Evolutionary conservation across 2,113 vertebrate species (phyloP), one percentile per base, ranked within the genome.

Genomic region (Carlito syrichta): DNA sequence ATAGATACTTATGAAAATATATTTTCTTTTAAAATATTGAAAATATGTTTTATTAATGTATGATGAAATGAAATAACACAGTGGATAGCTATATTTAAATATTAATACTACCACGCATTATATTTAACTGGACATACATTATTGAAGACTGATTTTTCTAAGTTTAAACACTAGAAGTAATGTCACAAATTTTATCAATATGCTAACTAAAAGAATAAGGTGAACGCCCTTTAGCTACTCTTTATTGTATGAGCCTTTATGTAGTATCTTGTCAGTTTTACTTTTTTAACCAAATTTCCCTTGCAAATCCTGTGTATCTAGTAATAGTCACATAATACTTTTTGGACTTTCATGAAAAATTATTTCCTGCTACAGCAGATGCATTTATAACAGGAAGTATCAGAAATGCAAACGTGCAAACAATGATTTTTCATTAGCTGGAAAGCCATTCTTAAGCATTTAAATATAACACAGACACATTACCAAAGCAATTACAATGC

Each of bases 371-470:
- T 95, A 93, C 69, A 54, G 1, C 2, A 8, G 8, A 86, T 58
- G 8, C 8, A 86, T 23, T 95, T 50, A 3, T 11, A 62, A 43
- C 25, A 94, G 92, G 91, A 85, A 85, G 27, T 50, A 9, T 8
- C 87, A 68, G 81, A 87, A 62, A 86, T 92, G 77, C 8, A 62
- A 74, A 97, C 89, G 25, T 86, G 60, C 27, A 50, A 95, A 62
- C 45, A 94, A 84, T 92, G 71, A 86, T 92, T 95, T 96, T 96
- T 92, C 54, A 97, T 94, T 96, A 92, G 66, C 45, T 86, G 71
- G n/a, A 93, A 86, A 83, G 82, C 56, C 54, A 96, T 90, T 83
- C 43, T 89, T 43, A 88, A 90, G 4, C 82, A 86, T 94, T 96
- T 86, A 92, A 89, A 63, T 95, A 94, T 81, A 93, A 92, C 9